Evolutionary conservation across 2,113 vertebrate species (phyloP).

Genomic region (Thunnus maccoyii): DNA sequence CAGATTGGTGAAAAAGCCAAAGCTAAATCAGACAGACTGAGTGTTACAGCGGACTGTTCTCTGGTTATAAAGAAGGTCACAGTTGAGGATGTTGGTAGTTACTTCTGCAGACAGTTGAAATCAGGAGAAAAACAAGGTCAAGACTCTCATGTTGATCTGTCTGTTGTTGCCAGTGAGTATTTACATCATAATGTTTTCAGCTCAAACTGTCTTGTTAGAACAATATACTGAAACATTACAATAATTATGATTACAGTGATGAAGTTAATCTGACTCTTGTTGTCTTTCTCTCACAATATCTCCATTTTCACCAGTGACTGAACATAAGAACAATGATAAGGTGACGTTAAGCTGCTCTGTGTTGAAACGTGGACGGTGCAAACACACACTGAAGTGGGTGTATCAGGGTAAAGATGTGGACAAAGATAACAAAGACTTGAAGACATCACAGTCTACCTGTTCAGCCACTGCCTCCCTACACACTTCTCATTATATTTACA

Average conservation of each 20-base stretch:
- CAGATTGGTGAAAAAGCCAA: fast-evolving
- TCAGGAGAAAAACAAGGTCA: fast-evolving
- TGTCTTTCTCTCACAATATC: constrained; percentile 20
- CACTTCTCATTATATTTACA: not conserved
- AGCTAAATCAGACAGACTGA: constrained; percentile 38
- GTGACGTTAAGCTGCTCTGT: constrained; percentile 14
- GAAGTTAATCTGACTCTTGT: not conserved
- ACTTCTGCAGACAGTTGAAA: not conserved
- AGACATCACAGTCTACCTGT: not conserved
- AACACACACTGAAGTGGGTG: constrained; percentile 11
- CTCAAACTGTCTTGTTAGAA: too few species aligned
- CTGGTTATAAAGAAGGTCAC: constrained; percentile 50
- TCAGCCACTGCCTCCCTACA: not conserved
- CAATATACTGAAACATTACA: too few species aligned
- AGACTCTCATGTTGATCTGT: fast-evolving
- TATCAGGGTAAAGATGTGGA: not conserved
- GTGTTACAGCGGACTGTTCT: constrained; percentile 35
- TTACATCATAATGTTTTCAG: not conserved
- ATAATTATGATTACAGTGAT: too few species aligned
- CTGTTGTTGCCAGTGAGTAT: constrained; percentile 49
- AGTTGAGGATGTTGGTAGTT: not conserved
- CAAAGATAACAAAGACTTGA: fast-evolving
- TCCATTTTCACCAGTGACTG: constrained; percentile 38
- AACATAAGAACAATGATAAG: fast-evolving
- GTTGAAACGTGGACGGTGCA: fast-evolving